Evolutionary conservation across 2,113 vertebrate species (phyloP).

Genomic region (Rhodinocichla rosea): DNA sequence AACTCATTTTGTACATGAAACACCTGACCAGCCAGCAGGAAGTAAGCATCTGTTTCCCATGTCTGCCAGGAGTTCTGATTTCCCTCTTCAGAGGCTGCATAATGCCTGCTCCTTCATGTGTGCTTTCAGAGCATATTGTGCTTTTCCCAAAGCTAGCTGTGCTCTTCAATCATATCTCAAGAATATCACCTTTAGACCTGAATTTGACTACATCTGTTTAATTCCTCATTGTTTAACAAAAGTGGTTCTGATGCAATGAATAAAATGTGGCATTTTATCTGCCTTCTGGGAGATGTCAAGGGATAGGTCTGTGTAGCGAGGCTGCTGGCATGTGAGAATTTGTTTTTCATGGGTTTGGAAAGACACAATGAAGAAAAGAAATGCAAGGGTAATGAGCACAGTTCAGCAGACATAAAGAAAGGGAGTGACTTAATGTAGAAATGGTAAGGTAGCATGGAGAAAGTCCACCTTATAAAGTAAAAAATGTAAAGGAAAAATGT

Average conservation of each 20-base stretch:
- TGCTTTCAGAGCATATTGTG: not conserved
- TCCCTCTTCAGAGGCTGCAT: not conserved
- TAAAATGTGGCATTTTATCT: slow-evolving; percentile 14
- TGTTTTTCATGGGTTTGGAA: not conserved
- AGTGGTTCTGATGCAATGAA: not conserved
- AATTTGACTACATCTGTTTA: not conserved
- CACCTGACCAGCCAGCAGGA: not conserved
- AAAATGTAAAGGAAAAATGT: not conserved
- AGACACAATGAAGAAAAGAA: not conserved
- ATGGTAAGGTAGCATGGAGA: not conserved
- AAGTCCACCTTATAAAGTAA: not conserved
- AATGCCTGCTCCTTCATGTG: not conserved
- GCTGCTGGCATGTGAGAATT: not conserved
- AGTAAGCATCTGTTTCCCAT: not conserved
- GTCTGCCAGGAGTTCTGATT: not conserved
- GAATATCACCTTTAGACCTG: slow-evolving; percentile 3
- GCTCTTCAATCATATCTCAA: not conserved
- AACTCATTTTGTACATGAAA: not conserved
- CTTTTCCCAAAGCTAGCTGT: not conserved
- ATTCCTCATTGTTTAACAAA: slow-evolving; percentile 5
- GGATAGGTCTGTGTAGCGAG: not conserved
- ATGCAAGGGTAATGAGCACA: not conserved
- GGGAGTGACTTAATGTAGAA: not conserved
- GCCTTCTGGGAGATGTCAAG: not conserved
- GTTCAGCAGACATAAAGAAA: not conserved